Conservation (phyloP, 2,888 invertebrate species). For the Stenolophus ochropezus region DNA sequence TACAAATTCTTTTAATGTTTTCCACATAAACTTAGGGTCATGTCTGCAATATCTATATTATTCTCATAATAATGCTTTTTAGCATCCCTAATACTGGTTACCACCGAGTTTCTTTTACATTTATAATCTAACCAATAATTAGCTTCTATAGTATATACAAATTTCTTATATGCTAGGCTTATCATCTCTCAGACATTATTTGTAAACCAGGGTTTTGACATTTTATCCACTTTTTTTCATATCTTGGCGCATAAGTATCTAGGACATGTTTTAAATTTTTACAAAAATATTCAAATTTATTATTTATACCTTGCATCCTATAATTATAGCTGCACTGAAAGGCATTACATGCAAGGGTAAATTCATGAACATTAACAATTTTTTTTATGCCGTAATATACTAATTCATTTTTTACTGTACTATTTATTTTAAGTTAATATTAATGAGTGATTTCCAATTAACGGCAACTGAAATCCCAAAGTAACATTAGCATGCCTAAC, state of each 20-base stretch:
- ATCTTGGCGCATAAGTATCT: neutral
- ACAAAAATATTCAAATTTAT: constrained; percentile 1
- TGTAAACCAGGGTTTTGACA: neutral
- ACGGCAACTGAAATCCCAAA: too few relatives aligned
- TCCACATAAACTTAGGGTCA: neutral
- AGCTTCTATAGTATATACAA: neutral
- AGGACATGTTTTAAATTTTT: neutral
- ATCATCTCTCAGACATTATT: neutral
- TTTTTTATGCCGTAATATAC: too few relatives aligned
- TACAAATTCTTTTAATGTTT: neutral
- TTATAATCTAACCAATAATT: neutral
- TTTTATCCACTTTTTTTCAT: neutral
- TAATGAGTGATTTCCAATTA: too few relatives aligned
- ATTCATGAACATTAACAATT: too few relatives aligned
- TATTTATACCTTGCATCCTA: too few relatives aligned
- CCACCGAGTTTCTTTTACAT: neutral
- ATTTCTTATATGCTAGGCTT: neutral
- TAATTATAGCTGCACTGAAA: too few relatives aligned
- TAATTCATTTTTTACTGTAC: too few relatives aligned
- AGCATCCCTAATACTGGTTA: neutral
- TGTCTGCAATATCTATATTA: neutral
- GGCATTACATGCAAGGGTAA: too few relatives aligned
- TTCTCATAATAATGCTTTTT: neutral
- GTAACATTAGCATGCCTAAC: too few relatives aligned
- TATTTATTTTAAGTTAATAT: too few relatives aligned